These are phyloP conservation scores for Chionis minor DNA, from an alignment of 2,113 vertebrate genomes.

Conservation along the genomic window DNA sequence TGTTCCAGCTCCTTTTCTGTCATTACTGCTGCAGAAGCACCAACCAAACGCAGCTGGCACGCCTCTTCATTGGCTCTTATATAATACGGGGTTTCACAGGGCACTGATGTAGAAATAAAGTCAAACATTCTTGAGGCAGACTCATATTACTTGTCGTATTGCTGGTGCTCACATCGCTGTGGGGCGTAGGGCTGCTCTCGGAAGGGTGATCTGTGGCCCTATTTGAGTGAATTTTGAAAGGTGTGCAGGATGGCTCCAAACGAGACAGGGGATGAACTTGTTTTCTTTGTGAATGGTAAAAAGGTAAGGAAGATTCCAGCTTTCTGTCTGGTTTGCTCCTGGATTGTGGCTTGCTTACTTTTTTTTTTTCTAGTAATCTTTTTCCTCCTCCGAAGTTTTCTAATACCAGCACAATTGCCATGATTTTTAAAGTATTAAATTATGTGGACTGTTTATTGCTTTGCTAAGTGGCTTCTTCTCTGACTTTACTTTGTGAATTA, in stretches of 20 bases:
- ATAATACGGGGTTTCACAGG: slow-evolving; percentile 37
- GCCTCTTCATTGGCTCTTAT: slow-evolving; percentile 40
- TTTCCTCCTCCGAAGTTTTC: background rate
- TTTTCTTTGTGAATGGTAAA: slow-evolving; percentile 95
- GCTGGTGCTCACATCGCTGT: background rate
- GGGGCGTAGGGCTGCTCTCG: background rate
- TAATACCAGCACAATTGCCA: background rate
- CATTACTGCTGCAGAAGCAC: slow-evolving; percentile 32
- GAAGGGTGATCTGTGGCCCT: background rate
- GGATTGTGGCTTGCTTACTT: background rate
- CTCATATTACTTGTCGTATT: background rate
- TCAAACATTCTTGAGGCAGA: background rate
- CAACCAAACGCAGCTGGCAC: slow-evolving; percentile 46
- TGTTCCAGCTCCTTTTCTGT: slow-evolving; percentile 7
- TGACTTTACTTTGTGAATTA: background rate
- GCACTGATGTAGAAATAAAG: background rate
- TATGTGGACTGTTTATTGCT: background rate
- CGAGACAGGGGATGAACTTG: slow-evolving; percentile 71
- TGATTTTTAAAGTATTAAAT: background rate
- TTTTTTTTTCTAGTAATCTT: background rate
- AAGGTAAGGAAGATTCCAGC: slow-evolving; percentile 80
- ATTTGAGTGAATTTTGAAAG: background rate
- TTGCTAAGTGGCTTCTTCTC: background rate
- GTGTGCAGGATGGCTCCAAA: slow-evolving; percentile 27
- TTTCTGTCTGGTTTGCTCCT: background rate